phyloP scores from a whole-genome alignment of 1,140 invertebrate genomes.

The Drosophila saltans region DNA sequence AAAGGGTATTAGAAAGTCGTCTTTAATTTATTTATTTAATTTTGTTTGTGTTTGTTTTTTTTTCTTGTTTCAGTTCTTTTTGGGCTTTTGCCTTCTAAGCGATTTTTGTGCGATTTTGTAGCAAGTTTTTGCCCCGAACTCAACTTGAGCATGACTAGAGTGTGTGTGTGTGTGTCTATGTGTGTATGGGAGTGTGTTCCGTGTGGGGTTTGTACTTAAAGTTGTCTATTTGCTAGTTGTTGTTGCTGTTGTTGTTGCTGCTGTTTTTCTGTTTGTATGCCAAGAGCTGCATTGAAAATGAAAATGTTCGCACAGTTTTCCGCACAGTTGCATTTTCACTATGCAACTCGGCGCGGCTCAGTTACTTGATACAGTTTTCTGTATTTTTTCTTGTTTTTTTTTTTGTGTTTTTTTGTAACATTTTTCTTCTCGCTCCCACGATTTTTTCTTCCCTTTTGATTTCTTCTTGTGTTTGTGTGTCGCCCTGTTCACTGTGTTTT shows the following conservation, averaged over 20 bases:
- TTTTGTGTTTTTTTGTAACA: neutral
- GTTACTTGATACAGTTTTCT: constrained; percentile 75
- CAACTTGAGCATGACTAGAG: constrained; percentile 18
- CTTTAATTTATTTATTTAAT: neutral
- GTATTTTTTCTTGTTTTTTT: constrained; percentile 7
- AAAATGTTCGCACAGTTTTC: constrained; percentile 81
- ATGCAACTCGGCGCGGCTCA: constrained; percentile 77
- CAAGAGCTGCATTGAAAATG: constrained; percentile 80
- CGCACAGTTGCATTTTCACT: constrained; percentile 81
- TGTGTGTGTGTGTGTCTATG: constrained; percentile 38
- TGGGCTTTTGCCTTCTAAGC: constrained; percentile 62
- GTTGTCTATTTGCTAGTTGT: constrained; percentile 75
- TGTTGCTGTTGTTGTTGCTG: constrained; percentile 38
- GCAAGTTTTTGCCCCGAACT: constrained; percentile 37
- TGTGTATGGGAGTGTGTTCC: constrained; percentile 10
- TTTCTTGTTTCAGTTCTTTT: constrained; percentile 34
- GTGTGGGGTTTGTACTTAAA: constrained; percentile 64
- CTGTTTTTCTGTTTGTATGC: constrained; percentile 39
- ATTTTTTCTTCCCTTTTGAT: constrained; percentile 24
- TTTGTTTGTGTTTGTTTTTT: constrained; percentile 59
- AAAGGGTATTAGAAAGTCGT: neutral
- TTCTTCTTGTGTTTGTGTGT: constrained; percentile 33
- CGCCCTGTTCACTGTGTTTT: constrained; percentile 56
- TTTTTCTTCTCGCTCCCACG: constrained; percentile 22
- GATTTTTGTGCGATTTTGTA: constrained; percentile 72